Conservation (phyloP, 2,888 invertebrate species). For the Embidobia sp. region DNA sequence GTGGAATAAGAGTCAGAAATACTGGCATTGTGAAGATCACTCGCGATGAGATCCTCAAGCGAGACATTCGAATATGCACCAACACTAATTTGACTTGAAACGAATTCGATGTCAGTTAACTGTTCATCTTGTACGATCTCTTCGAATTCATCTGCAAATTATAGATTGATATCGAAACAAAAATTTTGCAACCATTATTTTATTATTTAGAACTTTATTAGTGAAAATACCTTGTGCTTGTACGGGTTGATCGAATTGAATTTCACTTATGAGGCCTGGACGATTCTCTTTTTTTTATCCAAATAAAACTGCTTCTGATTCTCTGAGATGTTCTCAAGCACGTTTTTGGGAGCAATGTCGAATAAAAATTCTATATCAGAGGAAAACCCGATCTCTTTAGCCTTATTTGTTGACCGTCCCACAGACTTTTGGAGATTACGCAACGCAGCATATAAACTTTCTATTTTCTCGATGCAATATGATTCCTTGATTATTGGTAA, state of each 20-base stretch:
- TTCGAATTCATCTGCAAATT: constrained; percentile 1
- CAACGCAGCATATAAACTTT: not conserved
- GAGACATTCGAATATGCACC: constrained; percentile 8
- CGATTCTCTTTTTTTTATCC: constrained; percentile 6
- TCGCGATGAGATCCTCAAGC: not conserved
- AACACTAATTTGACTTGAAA: not conserved
- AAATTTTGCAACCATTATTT: constrained; percentile 1
- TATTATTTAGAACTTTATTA: constrained; percentile 1
- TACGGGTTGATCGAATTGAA: constrained; percentile 3
- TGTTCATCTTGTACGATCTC: not conserved
- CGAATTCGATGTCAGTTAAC: no score
- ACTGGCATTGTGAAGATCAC: not conserved
- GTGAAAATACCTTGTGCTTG: constrained; percentile 2
- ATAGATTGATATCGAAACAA: not conserved
- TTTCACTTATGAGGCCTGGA: not conserved
- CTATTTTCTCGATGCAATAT: not conserved
- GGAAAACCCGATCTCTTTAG: not conserved
- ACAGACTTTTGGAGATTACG: not conserved
- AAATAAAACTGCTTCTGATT: constrained; percentile 5
- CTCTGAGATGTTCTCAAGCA: not conserved
- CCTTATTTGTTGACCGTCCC: not conserved
- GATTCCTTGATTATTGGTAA: not conserved
- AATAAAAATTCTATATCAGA: not conserved
- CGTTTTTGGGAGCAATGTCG: not conserved
- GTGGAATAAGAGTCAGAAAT: not conserved